Conservation (phyloP, 1,140 invertebrate genomes). For the Cydia splendana region DNA sequence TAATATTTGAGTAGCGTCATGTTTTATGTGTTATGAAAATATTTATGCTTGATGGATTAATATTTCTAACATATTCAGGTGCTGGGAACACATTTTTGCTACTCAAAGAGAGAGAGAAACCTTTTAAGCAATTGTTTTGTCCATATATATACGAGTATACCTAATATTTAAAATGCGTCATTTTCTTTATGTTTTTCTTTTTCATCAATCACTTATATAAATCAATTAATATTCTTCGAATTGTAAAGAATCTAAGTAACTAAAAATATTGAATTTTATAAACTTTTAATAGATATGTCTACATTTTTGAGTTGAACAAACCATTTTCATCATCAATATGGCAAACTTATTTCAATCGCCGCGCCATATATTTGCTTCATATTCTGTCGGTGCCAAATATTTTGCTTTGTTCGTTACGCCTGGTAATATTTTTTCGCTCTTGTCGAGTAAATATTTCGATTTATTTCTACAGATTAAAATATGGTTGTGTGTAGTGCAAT, state of each 20-base stretch:
- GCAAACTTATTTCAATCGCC: conserved; percentile 15
- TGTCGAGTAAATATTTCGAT: background rate
- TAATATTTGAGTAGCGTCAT: conserved; percentile 13
- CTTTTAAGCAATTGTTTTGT: too few species aligned
- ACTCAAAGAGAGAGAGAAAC: too few species aligned
- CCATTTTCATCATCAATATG: background rate
- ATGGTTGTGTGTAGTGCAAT: background rate
- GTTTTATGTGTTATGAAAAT: background rate
- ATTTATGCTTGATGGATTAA: too few species aligned
- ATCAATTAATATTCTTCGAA: too few species aligned
- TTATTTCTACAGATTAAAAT: background rate
- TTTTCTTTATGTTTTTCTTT: too few species aligned
- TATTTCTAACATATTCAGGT: background rate
- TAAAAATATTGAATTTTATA: too few species aligned
- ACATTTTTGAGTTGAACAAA: too few species aligned
- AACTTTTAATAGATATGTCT: too few species aligned
- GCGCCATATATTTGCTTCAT: conserved; percentile 9
- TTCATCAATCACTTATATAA: too few species aligned
- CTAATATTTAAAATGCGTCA: too few species aligned
- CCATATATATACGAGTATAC: too few species aligned
- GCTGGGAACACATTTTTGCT: background rate
- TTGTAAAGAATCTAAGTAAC: too few species aligned
- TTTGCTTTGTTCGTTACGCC: conserved; percentile 2
- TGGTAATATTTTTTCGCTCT: conserved; percentile 6
- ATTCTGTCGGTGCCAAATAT: conserved; percentile 6